A percentile compares a stretch with the other conserved stretches of the same genome.
Conservation (phyloP, 2,888 invertebrate genomes). For the Cosmopolites sordidus region DNA sequence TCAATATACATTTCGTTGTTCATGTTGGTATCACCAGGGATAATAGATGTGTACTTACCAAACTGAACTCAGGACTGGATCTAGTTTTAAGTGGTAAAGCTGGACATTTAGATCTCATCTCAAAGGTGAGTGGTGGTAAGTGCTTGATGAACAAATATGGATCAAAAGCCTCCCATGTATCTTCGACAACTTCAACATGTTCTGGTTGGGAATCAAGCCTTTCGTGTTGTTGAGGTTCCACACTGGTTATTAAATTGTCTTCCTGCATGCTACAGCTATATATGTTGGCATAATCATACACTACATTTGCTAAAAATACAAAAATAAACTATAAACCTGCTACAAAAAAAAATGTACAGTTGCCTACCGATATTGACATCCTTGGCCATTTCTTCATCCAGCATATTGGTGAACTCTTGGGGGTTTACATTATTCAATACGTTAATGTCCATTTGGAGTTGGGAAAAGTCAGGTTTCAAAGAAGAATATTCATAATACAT, state of each 20-base stretch:
- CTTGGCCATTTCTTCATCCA: constrained; percentile 52
- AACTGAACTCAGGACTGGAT: constrained; percentile 88
- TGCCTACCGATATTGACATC: constrained; percentile 31
- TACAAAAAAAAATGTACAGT: background rate
- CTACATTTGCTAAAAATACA: constrained; percentile 32
- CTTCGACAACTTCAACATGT: constrained; percentile 49
- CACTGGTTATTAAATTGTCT: constrained; percentile 41
- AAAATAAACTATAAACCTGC: background rate
- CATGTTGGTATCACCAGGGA: background rate
- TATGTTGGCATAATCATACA: constrained; percentile 42
- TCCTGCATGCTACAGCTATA: constrained; percentile 36
- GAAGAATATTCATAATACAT: constrained; percentile 47
- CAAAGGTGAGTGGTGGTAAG: constrained; percentile 75
- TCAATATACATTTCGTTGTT: too few species aligned
- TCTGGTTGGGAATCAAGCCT: constrained; percentile 44
- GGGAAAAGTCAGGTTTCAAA: constrained; percentile 44
- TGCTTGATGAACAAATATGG: constrained; percentile 90
- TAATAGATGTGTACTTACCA: too few species aligned
- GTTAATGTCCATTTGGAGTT: constrained; percentile 44
- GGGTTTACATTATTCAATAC: constrained; percentile 46
- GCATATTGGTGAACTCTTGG: constrained; percentile 52
- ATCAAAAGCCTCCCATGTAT: constrained; percentile 78
- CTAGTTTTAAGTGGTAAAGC: constrained; percentile 88
- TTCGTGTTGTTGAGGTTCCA: constrained; percentile 38
- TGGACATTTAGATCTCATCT: constrained; percentile 68